Base-by-base conservation (phyloP, 2,797 vertebrate genomes). In the Pseudomugil gertrudae region DNA sequence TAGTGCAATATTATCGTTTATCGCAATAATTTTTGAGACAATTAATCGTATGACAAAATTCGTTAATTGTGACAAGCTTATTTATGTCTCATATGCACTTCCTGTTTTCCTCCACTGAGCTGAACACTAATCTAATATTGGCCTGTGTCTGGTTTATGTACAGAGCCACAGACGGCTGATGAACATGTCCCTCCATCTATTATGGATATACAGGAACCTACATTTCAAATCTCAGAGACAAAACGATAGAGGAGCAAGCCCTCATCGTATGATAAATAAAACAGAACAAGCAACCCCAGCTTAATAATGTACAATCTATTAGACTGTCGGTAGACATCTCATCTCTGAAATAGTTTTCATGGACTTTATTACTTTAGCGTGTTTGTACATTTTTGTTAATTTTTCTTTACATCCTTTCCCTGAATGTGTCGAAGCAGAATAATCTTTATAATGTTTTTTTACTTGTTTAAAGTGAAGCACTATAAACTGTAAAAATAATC, bases 251-350 rank as follows among this genome's bases (percentile, higher is more conserved):
- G 68, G 66, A 74, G 33, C 63, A 9, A 66, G 63, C 17, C 50
- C 68, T 78, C 72, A 67, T 48, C 51, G 51, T 61, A 27, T 73
- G 57, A 33, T 4, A 2, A 69, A 58, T 57, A 72, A 5, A 76
- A 84, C 83, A 82, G 75, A 74, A 83, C 64, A 67, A 83, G 71
- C 83, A 56, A 83, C 86, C 85, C 81, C 80, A 82, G 72, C 66
- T 83, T 80, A 87, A 87, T 91, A 88, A 86, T 79, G 67, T 66
- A 76, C 70, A 74, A 78, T 76, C 83, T 84, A 86, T 89, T 87
- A 79, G 68, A 69, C 45, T 67, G 55, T 59, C 73, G 66, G 78
- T 74, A 71, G 40, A 73, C 56, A 77, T 63, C 62, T 60, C 61
- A 80, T 61, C 57, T 57, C 72, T 69, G 53, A 72, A 80, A 72